Conservation (phyloP, 2,113 vertebrate genomes). For the Sebastes fasciatus region DNA sequence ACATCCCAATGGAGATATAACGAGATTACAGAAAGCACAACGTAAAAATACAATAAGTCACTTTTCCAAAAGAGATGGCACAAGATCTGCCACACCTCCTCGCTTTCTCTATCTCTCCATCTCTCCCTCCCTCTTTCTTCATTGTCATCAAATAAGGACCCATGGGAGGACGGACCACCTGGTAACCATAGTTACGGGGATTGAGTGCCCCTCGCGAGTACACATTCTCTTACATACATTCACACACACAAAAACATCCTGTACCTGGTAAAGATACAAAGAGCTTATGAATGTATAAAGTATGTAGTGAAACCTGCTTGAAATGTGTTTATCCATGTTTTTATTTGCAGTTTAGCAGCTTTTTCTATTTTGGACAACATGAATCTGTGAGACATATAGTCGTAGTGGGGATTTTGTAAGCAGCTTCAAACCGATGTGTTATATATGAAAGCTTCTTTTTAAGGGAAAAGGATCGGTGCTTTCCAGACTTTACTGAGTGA, state of each 20-base stretch:
- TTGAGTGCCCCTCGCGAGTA: constrained; percentile 42
- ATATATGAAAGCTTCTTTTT: not conserved
- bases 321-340: not conserved
- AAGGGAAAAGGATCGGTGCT: not conserved
- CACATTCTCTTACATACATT: constrained; percentile 23
- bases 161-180: constrained; percentile 72
- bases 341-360: no score
- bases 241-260: not conserved
- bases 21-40: not conserved
- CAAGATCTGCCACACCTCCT: constrained; percentile 21
- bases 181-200: constrained; percentile 75
- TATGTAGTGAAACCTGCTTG: not conserved
- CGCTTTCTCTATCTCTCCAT: not conserved
- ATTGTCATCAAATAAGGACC: constrained; percentile 64
- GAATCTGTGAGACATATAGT: not conserved
- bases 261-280: constrained; percentile 15
- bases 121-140: constrained; percentile 28
- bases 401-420: not conserved
- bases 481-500: constrained; percentile 19
- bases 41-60: not conserved
- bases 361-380: no score
- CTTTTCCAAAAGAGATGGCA: constrained; percentile 24
- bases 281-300: constrained; percentile 15
- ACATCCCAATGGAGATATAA: not conserved
- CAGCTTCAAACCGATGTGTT: not conserved